phyloP scores from a whole-genome alignment of 2,113 vertebrate genomes.

The Deroptyus accipitrinus region DNA sequence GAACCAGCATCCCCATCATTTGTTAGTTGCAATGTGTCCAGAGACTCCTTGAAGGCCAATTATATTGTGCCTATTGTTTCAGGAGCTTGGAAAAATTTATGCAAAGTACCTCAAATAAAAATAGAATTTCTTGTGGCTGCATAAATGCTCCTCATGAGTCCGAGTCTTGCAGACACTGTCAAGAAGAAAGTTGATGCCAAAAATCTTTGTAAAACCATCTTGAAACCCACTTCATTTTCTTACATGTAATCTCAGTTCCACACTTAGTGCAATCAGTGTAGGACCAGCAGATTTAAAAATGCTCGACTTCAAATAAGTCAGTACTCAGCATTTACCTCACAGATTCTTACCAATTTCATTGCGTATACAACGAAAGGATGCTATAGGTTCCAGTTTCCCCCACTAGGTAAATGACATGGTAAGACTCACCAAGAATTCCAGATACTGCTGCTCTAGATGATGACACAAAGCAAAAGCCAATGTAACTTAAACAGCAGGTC shows the following conservation, averaged over 20 bases:
- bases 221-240: neutral
- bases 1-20: neutral
- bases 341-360: neutral
- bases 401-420: accelerated
- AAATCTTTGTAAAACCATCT: neutral
- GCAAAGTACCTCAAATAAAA: slow-evolving; percentile 6
- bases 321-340: neutral
- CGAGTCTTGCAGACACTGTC: neutral
- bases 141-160: neutral
- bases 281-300: neutral
- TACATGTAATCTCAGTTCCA: neutral
- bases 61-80: slow-evolving; percentile 18
- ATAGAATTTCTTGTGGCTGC: neutral
- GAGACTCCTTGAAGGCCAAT: neutral
- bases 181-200: neutral
- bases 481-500: neutral
- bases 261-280: neutral
- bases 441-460: neutral
- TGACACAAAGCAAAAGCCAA: neutral
- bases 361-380: neutral
- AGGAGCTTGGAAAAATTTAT: neutral
- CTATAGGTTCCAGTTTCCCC: neutral
- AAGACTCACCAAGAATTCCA: neutral
- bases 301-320: neutral
- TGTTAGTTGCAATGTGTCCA: neutral